Conservation (phyloP, 2,113 vertebrate genomes). For the Macquaria australasica region DNA sequence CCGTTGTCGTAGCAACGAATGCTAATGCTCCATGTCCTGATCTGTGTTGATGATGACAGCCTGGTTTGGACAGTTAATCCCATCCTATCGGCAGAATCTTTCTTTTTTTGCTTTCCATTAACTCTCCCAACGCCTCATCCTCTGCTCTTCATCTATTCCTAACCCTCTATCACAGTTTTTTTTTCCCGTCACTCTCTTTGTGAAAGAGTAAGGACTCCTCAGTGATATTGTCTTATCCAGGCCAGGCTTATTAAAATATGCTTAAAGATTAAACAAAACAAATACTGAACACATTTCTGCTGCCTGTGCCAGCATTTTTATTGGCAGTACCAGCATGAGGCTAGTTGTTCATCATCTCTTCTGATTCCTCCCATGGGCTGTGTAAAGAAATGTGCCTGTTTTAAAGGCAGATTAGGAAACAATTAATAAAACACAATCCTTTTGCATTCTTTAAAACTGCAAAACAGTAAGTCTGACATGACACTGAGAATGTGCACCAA, state of each 20-base stretch:
- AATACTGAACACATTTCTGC: conserved; percentile 34
- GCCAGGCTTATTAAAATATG: conserved; percentile 49
- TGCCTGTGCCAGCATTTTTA: conserved; percentile 28
- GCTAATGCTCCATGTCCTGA: conserved; percentile 62
- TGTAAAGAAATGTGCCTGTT: conserved; percentile 7
- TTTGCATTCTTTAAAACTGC: not conserved
- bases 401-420: conserved; percentile 24
- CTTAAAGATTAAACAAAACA: conserved; percentile 42
- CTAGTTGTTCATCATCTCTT: conserved; percentile 33
- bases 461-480: not conserved
- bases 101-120: conserved; percentile 37
- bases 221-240: conserved; percentile 23
- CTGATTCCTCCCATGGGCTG: conserved; percentile 36
- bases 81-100: conserved; percentile 37
- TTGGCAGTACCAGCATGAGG: conserved; percentile 29
- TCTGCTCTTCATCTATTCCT: not conserved
- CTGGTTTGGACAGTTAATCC: conserved; percentile 71
- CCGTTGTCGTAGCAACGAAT: conserved; percentile 69
- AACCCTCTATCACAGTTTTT: not conserved
- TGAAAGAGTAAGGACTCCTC: conserved; percentile 4
- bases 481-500: not conserved
- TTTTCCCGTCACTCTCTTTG: not conserved
- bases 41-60: conserved; percentile 59
- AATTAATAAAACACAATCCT: not conserved
- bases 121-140: not conserved